A percentile compares a stretch with the other conserved stretches of the same genome.
phyloP scores from a whole-genome alignment of 2,113 vertebrate genomes.

The Numenius arquata region DNA sequence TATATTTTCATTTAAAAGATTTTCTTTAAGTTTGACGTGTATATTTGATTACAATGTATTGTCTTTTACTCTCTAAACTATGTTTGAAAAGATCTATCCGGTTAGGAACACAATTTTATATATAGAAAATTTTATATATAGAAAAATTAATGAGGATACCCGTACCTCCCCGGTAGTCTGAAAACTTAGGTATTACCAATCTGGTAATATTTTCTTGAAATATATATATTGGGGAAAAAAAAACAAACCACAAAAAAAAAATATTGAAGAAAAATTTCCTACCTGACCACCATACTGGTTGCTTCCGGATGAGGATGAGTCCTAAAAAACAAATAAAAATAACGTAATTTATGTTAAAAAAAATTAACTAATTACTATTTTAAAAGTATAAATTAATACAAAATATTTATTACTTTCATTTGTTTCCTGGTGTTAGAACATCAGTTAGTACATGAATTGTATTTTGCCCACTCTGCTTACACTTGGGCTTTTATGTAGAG shows the following conservation, averaged over 20 bases:
- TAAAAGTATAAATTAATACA: neutral
- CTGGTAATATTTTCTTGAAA: neutral
- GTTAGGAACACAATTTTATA: neutral
- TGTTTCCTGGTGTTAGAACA: neutral
- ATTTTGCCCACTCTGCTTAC: neutral
- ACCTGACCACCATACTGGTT: constrained; percentile 43
- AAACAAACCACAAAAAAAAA: neutral
- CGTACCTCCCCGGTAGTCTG: neutral
- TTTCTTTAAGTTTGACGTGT: neutral
- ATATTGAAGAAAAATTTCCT: neutral
- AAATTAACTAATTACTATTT: neutral
- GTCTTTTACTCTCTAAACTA: neutral
- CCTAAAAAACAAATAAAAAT: neutral
- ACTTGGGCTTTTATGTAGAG: neutral
- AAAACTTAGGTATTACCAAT: neutral
- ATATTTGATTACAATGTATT: neutral
- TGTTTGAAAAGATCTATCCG: neutral
- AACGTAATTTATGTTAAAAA: neutral
- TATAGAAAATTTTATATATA: neutral
- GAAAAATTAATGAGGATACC: neutral
- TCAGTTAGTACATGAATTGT: neutral
- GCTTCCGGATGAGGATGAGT: neutral
- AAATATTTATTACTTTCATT: neutral
- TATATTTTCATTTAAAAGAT: neutral
- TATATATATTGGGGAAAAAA: fast-evolving